Conservation (phyloP, 2,113 vertebrate species). For the Pampusana beccarii region DNA sequence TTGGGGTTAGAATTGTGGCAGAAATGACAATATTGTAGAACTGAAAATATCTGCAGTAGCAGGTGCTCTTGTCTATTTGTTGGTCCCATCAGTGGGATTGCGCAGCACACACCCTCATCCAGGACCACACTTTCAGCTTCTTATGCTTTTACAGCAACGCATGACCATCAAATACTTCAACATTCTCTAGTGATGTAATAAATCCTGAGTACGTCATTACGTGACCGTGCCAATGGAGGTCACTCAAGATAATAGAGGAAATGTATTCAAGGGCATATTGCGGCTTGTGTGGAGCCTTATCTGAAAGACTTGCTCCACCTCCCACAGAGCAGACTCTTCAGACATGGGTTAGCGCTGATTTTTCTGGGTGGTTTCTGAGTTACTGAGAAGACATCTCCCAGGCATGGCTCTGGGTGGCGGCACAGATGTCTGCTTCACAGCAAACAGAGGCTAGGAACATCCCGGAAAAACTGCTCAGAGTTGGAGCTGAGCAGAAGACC, state of each 20-base stretch:
- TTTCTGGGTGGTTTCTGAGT: not conserved
- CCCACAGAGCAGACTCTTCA: not conserved
- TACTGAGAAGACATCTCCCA: not conserved
- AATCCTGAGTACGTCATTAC: not conserved
- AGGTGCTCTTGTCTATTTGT: not conserved
- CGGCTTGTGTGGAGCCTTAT: not conserved
- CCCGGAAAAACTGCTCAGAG: not conserved
- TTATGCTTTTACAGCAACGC: not conserved
- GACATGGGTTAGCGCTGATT: not conserved
- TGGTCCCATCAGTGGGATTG: not conserved
- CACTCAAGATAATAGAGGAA: not conserved
- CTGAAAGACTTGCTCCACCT: not conserved
- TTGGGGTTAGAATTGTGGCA: not conserved
- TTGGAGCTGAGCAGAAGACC: not conserved
- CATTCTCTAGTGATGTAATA: not conserved
- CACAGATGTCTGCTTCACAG: fast-evolving
- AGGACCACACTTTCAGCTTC: not conserved
- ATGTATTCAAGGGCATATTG: not conserved
- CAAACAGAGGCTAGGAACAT: not conserved
- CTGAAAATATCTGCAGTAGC: not conserved
- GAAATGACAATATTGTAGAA: not conserved
- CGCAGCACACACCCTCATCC: not conserved
- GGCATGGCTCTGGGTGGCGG: not conserved
- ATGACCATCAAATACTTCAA: not conserved
- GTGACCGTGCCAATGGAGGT: not conserved